Conservation (phyloP, 2,113 vertebrate species). For the Myotis davidii region DNA sequence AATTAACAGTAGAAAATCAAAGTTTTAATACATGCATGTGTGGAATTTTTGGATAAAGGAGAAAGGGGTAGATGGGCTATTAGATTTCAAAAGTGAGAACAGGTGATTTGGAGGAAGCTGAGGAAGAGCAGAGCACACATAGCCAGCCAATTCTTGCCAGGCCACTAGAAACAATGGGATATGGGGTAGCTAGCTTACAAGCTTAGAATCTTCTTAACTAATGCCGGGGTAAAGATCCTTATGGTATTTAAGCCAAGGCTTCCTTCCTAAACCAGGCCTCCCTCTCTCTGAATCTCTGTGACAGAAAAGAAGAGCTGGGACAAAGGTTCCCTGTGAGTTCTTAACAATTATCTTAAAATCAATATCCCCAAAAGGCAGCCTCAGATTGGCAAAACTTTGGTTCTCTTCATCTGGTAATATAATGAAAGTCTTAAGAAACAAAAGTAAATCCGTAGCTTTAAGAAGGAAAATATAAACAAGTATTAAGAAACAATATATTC, state of each 20-base stretch:
- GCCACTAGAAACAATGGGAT: not conserved
- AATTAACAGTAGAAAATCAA: not conserved
- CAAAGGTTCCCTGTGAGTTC: not conserved
- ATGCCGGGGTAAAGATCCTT: not conserved
- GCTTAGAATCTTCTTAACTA: not conserved
- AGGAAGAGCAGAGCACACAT: not conserved
- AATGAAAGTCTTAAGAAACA: not conserved
- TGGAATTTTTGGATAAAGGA: not conserved
- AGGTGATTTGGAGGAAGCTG: not conserved
- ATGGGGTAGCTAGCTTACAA: not conserved
- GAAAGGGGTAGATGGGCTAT: not conserved
- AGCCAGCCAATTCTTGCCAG: not conserved
- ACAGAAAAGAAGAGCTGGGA: not conserved
- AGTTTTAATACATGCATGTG: not conserved
- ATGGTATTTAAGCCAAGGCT: not conserved
- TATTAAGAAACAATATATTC: not conserved
- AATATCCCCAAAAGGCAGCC: not conserved
- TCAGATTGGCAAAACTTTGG: not conserved
- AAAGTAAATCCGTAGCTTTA: not conserved
- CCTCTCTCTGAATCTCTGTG: not conserved
- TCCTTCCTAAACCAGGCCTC: not conserved
- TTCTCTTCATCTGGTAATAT: not conserved
- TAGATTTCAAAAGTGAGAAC: not conserved
- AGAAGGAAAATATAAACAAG: not conserved
- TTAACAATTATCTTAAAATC: not conserved